Evolutionary conservation across 2,888 invertebrate genomes (phyloP).

Genomic region (Diloba caeruleocephala): DNA sequence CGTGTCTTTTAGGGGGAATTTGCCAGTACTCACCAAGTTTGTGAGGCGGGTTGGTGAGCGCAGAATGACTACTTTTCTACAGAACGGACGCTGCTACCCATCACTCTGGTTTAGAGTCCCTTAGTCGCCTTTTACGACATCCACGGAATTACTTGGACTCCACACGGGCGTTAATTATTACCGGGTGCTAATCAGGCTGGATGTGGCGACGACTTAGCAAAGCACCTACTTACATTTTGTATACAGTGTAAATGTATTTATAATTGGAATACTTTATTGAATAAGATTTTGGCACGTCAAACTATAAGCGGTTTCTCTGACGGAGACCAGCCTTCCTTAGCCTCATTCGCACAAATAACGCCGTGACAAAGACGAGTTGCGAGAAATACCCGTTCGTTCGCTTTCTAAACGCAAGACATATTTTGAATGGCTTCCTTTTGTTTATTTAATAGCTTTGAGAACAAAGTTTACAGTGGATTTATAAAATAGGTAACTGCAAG

Average conservation of each 20-base stretch:
- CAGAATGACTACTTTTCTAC: no score
- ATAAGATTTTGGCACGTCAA: conserved; percentile 40
- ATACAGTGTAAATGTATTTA: conserved; percentile 4
- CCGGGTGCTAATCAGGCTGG: neutral
- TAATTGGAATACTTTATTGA: conserved; percentile 7
- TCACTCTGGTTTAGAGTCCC: no score
- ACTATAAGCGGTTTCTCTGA: conserved; percentile 45
- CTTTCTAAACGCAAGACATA: conserved; percentile 32
- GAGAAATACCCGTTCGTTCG: conserved; percentile 29
- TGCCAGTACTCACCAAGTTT: no score
- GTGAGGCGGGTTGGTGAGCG: no score
- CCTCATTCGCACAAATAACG: conserved; percentile 46
- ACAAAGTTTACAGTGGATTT: no score
- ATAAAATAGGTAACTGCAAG: no score
- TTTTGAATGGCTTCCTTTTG: neutral
- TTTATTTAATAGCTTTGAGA: neutral
- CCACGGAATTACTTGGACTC: no score
- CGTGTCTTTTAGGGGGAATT: no score
- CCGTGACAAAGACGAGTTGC: conserved; percentile 34
- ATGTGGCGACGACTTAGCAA: neutral
- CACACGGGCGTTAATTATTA: no score
- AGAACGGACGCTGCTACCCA: no score
- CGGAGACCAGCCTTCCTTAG: conserved; percentile 28
- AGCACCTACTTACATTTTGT: neutral
- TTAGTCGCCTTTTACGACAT: no score